A percentile compares a stretch with the other conserved stretches of the same genome.
phyloP scores from a whole-genome alignment of 2,113 vertebrate genomes.

The Phyllostomus discolor region DNA sequence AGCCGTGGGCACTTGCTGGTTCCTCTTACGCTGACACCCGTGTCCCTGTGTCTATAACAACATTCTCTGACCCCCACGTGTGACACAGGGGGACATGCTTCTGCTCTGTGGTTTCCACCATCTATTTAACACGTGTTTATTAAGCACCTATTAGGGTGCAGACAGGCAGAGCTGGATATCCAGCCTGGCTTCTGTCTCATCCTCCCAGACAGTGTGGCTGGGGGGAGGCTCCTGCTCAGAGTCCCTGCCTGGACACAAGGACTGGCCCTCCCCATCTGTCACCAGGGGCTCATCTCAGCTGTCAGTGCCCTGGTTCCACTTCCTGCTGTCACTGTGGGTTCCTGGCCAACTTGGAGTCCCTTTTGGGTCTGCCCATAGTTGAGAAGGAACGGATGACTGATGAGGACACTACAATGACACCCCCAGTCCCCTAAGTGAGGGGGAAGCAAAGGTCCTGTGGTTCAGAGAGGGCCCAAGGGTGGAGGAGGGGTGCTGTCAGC shows the following conservation, averaged over 20 bases:
- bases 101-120: too few species aligned
- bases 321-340: background rate
- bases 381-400: too few species aligned
- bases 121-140: too few species aligned
- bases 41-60: background rate
- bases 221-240: background rate
- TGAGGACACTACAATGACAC: background rate
- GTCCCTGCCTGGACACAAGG: background rate
- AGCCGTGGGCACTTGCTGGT: fast-evolving
- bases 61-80: background rate
- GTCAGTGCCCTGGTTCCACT: fast-evolving
- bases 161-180: background rate
- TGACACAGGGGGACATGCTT: background rate
- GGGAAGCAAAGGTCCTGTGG: background rate
- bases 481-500: background rate
- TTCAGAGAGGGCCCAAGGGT: too few species aligned
- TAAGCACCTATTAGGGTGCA: background rate
- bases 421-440: background rate
- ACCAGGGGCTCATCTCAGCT: background rate
- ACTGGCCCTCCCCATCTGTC: background rate
- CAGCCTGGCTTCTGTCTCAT: background rate
- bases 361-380: background rate
- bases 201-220: background rate
- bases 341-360: background rate
- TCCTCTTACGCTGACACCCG: background rate